A percentile compares a stretch with the other conserved stretches of the same genome.
phyloP scores from a whole-genome alignment of 2,888 invertebrate species.

The Ichneumoninae sp. region DNA sequence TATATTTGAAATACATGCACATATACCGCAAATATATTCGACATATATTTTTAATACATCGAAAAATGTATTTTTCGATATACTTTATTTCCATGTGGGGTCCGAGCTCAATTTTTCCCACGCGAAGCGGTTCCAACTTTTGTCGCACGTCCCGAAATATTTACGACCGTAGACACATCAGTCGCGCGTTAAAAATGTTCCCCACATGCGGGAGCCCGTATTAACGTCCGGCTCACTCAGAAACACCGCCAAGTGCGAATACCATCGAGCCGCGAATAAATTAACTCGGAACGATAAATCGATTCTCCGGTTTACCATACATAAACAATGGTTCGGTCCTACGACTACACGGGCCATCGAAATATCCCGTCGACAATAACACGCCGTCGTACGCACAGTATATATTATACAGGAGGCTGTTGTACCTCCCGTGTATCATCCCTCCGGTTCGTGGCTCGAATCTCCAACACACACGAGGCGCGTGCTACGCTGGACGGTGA shows the following conservation, averaged over 20 bases:
- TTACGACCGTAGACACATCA: neutral
- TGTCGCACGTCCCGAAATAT: too few species aligned
- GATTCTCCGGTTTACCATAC: conserved; percentile 1
- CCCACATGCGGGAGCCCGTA: neutral
- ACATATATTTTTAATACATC: too few species aligned
- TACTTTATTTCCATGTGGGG: too few species aligned
- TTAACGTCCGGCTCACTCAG: conserved; percentile 8
- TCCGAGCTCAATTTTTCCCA: too few species aligned
- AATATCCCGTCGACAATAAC: conserved; percentile 4
- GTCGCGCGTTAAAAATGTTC: neutral
- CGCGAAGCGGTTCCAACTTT: too few species aligned
- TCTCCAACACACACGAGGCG: conserved; percentile 27
- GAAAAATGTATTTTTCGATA: too few species aligned
- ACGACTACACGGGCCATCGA: neutral
- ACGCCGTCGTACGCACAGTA: neutral
- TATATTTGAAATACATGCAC: too few species aligned
- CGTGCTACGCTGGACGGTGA: neutral
- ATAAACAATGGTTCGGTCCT: conserved; percentile 7
- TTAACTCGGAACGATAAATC: conserved; percentile 2
- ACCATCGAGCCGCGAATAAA: neutral
- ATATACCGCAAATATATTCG: too few species aligned
- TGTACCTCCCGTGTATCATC: neutral
- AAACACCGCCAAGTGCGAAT: neutral
- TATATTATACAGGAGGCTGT: conserved; percentile 5
- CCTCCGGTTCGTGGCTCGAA: conserved; percentile 1